Evolutionary conservation across 2,888 invertebrate species (phyloP).

Genomic region (Leptinotarsa peninsularis): DNA sequence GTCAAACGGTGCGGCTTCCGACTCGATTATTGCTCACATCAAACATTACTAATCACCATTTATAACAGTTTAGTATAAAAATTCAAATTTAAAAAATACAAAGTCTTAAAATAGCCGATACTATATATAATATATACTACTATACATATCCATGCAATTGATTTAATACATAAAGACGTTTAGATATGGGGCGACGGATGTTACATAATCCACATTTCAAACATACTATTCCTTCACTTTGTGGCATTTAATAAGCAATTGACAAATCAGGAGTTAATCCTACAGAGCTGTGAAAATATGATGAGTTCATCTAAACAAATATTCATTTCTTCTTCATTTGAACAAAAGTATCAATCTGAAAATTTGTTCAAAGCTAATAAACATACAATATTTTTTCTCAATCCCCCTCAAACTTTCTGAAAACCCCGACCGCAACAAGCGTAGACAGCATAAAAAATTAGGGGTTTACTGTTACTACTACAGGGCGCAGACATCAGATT

Average conservation of each 20-base stretch:
- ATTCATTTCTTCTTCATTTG: no score
- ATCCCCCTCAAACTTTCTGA: no score
- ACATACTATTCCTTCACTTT: neutral
- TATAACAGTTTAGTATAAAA: constrained; percentile 69
- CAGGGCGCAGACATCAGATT: no score
- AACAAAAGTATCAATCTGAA: no score
- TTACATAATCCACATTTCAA: constrained; percentile 7
- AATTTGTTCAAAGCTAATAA: no score
- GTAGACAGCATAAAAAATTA: no score
- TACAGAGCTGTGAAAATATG: neutral
- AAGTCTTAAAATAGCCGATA: constrained; percentile 68
- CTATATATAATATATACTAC: constrained; percentile 66
- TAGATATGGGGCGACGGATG: constrained; percentile 35
- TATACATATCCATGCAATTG: constrained; percentile 67
- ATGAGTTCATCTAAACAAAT: no score
- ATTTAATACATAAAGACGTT: constrained; percentile 65
- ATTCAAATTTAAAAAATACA: constrained; percentile 69
- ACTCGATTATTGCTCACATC: constrained; percentile 66
- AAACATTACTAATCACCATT: constrained; percentile 66
- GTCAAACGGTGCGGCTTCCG: no score
- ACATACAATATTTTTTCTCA: no score
- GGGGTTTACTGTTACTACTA: no score
- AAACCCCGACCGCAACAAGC: no score
- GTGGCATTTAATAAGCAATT: neutral
- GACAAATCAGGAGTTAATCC: neutral